Percentiles rank a stretch among this genome's conserved stretches.
These are phyloP conservation scores for Propithecus perrieri DNA, from an alignment of 2,797 vertebrate species.

Conservation along the genomic window DNA sequence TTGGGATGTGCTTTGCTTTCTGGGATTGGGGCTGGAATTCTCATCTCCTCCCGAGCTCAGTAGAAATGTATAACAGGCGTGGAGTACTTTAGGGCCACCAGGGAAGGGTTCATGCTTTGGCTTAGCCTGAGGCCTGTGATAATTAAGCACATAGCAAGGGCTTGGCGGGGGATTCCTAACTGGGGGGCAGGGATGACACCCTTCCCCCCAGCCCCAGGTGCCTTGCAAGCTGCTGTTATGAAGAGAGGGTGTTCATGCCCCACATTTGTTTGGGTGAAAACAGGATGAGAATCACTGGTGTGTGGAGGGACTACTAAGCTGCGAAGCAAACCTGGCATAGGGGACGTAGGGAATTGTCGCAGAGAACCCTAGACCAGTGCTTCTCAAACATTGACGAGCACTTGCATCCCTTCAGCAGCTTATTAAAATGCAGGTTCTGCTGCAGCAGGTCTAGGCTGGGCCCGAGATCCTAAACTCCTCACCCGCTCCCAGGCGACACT, in stretches of 20 bases:
- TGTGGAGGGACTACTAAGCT: neutral
- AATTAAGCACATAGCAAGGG: neutral
- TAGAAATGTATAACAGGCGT: neutral
- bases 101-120: neutral
- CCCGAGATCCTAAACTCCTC: neutral
- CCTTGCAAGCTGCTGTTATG: neutral
- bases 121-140: neutral
- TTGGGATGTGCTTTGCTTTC: neutral
- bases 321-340: neutral
- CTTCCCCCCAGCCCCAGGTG: neutral
- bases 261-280: neutral
- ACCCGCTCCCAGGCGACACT: neutral
- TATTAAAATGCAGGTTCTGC: neutral
- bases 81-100: neutral
- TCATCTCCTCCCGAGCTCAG: neutral
- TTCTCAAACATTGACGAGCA: neutral
- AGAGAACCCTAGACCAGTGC: neutral
- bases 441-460: neutral
- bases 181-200: neutral
- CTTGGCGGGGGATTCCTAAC: neutral
- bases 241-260: neutral
- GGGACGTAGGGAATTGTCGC: neutral
- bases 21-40: neutral
- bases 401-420: fast-evolving
- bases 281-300: neutral